phyloP scores from a whole-genome alignment of 1,140 invertebrate genomes.

The Lordiphosa stackelbergi region DNA sequence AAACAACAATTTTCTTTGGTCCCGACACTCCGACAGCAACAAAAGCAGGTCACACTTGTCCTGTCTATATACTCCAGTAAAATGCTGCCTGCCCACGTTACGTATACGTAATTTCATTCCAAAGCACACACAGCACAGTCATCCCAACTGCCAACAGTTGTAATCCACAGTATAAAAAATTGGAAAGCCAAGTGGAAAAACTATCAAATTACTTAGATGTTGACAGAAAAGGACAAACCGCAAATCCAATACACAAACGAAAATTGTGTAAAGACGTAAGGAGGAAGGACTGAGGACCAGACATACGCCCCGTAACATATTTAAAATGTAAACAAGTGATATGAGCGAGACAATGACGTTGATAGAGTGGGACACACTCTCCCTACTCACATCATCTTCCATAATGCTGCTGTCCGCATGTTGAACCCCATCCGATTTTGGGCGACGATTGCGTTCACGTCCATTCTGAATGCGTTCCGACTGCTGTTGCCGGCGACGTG shows the following conservation, averaged over 20 bases:
- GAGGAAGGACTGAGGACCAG: slow-evolving; percentile 4
- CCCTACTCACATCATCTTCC: slow-evolving; percentile 70
- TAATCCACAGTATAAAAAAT: slow-evolving; percentile 20
- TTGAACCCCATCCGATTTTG: slow-evolving; percentile 70
- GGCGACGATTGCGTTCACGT: slow-evolving; percentile 63
- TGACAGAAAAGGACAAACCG: slow-evolving; percentile 38
- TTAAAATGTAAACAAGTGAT: slow-evolving; percentile 51
- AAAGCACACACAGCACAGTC: slow-evolving; percentile 14
- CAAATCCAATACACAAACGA: slow-evolving; percentile 39
- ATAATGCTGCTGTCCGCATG: slow-evolving; percentile 75
- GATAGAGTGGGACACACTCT: slow-evolving; percentile 25
- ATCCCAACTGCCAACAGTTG: slow-evolving; percentile 45
- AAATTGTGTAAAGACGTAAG: slow-evolving; percentile 41
- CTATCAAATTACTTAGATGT: slow-evolving; percentile 68
- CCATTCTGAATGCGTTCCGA: slow-evolving; percentile 61
- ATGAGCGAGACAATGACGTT: slow-evolving; percentile 22
- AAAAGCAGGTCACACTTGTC: slow-evolving; percentile 14
- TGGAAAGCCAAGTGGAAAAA: slow-evolving; percentile 61
- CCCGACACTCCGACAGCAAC: background rate
- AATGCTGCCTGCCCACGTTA: slow-evolving; percentile 28
- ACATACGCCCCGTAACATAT: slow-evolving; percentile 36
- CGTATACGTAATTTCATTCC: slow-evolving; percentile 63
- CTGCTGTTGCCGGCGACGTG: slow-evolving; percentile 58
- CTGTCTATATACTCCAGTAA: slow-evolving; percentile 20
- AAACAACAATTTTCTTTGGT: slow-evolving; percentile 10